phyloP scores from a whole-genome alignment of 2,888 invertebrate genomes.

The Fragum fragum region DNA sequence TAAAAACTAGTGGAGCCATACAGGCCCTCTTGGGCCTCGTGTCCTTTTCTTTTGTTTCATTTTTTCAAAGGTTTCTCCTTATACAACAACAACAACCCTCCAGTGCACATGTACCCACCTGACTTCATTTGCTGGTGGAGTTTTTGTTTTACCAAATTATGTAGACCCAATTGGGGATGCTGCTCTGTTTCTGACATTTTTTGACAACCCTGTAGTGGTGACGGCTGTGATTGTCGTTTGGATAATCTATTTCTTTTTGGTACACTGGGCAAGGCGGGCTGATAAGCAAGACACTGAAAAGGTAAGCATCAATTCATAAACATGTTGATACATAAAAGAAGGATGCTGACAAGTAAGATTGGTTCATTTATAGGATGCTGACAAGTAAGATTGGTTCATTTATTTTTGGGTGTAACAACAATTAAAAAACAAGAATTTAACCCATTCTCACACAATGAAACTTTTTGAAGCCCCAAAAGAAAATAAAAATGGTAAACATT shows the following conservation, averaged over 20 bases:
- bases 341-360: too few relatives aligned
- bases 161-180: conserved; percentile 74
- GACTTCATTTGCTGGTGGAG: conserved; percentile 75
- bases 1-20: too few relatives aligned
- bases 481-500: too few relatives aligned
- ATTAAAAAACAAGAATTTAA: too few relatives aligned
- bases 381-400: too few relatives aligned
- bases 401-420: too few relatives aligned
- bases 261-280: conserved; percentile 73
- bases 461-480: too few relatives aligned
- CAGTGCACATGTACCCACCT: conserved; percentile 74
- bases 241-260: conserved; percentile 74
- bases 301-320: too few relatives aligned
- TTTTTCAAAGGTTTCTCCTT: conserved; percentile 64
- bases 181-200: conserved; percentile 76
- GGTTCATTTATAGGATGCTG: too few relatives aligned
- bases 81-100: conserved; percentile 58
- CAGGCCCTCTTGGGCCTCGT: too few relatives aligned
- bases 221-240: conserved; percentile 72
- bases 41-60: conserved; percentile 16
- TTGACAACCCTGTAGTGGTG: conserved; percentile 81
- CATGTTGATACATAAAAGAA: too few relatives aligned
- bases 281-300: conserved; percentile 72
- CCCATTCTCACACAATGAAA: too few relatives aligned
- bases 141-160: conserved; percentile 73